Evolutionary conservation across 2,113 vertebrate species (phyloP).

Genomic region (Carollia perspicillata): DNA sequence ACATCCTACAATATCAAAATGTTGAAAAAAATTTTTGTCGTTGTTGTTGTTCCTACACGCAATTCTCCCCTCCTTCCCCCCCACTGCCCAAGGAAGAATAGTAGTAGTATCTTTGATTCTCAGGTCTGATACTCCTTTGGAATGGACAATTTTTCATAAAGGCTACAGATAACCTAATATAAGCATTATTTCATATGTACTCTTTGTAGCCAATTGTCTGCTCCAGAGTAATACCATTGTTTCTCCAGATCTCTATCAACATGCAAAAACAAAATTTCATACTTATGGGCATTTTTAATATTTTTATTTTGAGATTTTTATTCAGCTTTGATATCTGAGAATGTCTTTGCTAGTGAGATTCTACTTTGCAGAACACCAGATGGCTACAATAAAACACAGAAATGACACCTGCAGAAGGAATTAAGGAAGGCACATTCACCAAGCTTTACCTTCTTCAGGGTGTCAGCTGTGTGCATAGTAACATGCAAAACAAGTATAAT

Average conservation of each 20-base stretch:
- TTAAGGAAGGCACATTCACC: slow-evolving; percentile 47
- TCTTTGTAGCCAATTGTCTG: background rate
- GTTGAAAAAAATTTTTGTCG: background rate
- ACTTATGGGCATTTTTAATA: background rate
- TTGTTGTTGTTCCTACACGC: background rate
- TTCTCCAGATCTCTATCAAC: background rate
- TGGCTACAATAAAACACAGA: slow-evolving; percentile 47
- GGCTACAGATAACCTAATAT: background rate
- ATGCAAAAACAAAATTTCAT: background rate
- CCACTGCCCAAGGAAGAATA: background rate
- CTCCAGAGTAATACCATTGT: background rate
- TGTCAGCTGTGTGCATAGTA: slow-evolving; percentile 53
- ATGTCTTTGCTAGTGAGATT: slow-evolving; percentile 1
- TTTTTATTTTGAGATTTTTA: slow-evolving; percentile 33
- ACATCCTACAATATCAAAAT: background rate
- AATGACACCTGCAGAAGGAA: slow-evolving; percentile 64
- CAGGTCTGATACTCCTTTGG: background rate
- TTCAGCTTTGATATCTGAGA: background rate
- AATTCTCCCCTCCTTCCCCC: background rate
- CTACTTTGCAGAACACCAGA: slow-evolving; percentile 48
- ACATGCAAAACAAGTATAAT: slow-evolving; percentile 42
- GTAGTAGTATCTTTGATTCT: background rate
- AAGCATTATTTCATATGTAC: background rate
- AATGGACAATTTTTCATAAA: background rate
- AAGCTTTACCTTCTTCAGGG: slow-evolving; percentile 44